phyloP scores from a whole-genome alignment of 2,113 vertebrate species.

The Ophiodon elongatus region DNA sequence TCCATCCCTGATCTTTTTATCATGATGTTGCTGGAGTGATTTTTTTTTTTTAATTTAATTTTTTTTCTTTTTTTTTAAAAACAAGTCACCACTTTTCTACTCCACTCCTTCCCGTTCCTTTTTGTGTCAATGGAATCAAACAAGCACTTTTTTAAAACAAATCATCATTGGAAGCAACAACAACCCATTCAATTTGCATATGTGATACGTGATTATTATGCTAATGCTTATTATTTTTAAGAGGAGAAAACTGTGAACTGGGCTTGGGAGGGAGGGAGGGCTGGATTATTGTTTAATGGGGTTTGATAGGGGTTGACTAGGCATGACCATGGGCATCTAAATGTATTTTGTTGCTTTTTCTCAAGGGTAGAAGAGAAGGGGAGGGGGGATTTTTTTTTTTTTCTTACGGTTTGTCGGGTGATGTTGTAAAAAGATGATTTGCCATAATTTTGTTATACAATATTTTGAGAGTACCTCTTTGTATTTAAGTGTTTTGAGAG shows the following conservation, averaged over 20 bases:
- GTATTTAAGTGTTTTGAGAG: slow-evolving; percentile 83
- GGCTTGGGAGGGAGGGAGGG: slow-evolving; percentile 43
- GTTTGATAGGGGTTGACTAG: slow-evolving; percentile 57
- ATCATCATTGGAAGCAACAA: slow-evolving; percentile 79
- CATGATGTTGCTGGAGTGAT: slow-evolving; percentile 37
- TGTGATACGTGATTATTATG: slow-evolving; percentile 72
- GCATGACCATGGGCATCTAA: slow-evolving; percentile 75
- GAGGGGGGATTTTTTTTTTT: slow-evolving; percentile 7
- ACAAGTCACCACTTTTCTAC: slow-evolving; percentile 56
- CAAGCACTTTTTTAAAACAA: slow-evolving; percentile 84
- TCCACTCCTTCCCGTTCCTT: slow-evolving; percentile 67
- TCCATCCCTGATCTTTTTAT: slow-evolving; percentile 20
- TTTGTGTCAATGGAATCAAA: slow-evolving; percentile 82
- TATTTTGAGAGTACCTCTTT: slow-evolving; percentile 82
- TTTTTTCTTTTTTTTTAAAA: slow-evolving; percentile 24
- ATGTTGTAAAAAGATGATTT: slow-evolving; percentile 77
- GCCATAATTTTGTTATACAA: slow-evolving; percentile 80
- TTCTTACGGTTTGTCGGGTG: slow-evolving; percentile 70
- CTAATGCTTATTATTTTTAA: slow-evolving; percentile 75
- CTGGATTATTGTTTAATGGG: slow-evolving; percentile 40
- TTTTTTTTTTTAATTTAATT: neutral
- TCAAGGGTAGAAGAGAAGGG: slow-evolving; percentile 46
- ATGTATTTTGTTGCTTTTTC: slow-evolving; percentile 70
- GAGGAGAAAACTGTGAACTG: slow-evolving; percentile 85
- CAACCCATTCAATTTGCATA: slow-evolving; percentile 74